Evolutionary conservation across 2,888 invertebrate species (phyloP), one percentile per base, ranked within the genome.

Genomic region (Spialia ferax): DNA sequence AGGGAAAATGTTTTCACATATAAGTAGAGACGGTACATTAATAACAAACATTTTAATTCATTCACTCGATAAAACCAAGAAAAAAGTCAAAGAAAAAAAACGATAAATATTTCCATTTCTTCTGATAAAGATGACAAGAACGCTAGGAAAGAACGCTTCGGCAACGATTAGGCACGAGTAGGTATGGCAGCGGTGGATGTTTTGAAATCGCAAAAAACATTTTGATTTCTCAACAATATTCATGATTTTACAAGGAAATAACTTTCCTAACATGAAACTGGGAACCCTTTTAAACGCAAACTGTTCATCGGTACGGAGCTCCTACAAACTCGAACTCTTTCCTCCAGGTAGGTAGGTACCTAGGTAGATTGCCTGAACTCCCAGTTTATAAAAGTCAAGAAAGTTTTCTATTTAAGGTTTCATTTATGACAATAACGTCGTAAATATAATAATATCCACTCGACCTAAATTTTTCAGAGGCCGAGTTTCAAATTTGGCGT

Each of bases 241-340:
- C n/a, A 0, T 11, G 11, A 5, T 2, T 6, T 35, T 35, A 35
- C 35, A 35, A 1, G n/a, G n/a, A 38, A 38, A 38, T 38, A 13
- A 38, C 38, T 38, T 38, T 38, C 7, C 13, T n/a, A 38, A n/a
- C n/a, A 38, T 38, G n/a, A 38, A 38, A 38, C 38, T 38, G 38
- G 5, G 38, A 38, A 38, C 38, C n/a, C 38, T 38, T n/a, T 38
- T n/a, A 38, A 38, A 38, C n/a, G n/a, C 38, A n/a, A 38, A 38
- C n/a, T 38, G 2, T 38, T 38, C 38, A 3, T 6, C 38, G n/a
- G 38, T 13, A 38, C n/a, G 38, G n/a, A 38, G 38, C n/a, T 6
- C 13, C 38, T n/a, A 38, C n/a, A 38, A 38, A n/a, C 38, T 38
- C 13, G 6, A 38, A 38, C n/a, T 38, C n/a, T 38, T 38, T 5